phyloP scores from a whole-genome alignment of 37 sponge, comb jelly and placozoan species.

The Petrosia ficiformis region DNA sequence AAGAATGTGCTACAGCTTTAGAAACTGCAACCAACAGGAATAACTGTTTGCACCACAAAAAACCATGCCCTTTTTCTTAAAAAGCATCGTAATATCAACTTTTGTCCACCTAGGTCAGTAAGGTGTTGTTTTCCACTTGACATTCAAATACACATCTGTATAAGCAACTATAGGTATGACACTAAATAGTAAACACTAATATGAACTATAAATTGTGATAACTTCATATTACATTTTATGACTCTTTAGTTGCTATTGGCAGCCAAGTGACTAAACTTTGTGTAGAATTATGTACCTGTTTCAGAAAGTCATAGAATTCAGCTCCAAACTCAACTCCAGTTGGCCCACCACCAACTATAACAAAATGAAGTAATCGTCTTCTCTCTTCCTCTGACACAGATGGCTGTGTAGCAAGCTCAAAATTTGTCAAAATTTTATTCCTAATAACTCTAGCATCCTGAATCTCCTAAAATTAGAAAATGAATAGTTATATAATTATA shows the following conservation, averaged over 20 bases:
- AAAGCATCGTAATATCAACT: no score
- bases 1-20: neutral
- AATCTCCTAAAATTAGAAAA: slow-evolving; percentile 59
- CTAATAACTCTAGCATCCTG: slow-evolving; percentile 79
- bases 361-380: slow-evolving; percentile 72
- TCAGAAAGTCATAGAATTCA: slow-evolving; percentile 89
- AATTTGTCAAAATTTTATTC: slow-evolving; percentile 68
- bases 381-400: slow-evolving; percentile 29
- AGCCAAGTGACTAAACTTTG: neutral
- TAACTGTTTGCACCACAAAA: no score
- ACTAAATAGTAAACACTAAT: no score
- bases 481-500: neutral
- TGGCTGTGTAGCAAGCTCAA: slow-evolving; percentile 78
- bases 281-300: slow-evolving; percentile 46
- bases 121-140: no score
- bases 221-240: neutral
- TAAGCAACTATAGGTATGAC: no score
- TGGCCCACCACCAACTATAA: slow-evolving; percentile 91
- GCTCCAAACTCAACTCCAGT: slow-evolving; percentile 95
- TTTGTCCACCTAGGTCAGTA: no score
- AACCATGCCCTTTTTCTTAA: no score
- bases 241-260: neutral
- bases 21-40: no score
- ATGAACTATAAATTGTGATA: no score
- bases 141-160: no score